Evolutionary conservation across 2,797 vertebrate species (phyloP).

Genomic region (Ambastaia sidthimunki): DNA sequence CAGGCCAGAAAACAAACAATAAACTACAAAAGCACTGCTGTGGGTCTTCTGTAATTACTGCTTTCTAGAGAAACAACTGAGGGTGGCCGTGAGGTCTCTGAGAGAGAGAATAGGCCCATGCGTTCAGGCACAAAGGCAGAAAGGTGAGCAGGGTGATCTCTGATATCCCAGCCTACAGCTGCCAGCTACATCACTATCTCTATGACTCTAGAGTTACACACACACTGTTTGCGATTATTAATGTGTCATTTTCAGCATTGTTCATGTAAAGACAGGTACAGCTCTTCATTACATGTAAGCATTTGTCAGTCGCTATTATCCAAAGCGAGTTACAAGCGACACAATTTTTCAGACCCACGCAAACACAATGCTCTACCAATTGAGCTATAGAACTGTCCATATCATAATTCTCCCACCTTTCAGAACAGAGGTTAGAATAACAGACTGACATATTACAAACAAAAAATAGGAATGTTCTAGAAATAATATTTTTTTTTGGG

Average conservation of each 20-base stretch:
- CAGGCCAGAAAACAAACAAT: conserved; percentile 24
- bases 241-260: conserved; percentile 17
- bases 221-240: conserved; percentile 18
- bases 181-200: conserved; percentile 55
- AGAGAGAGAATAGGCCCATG: conserved; percentile 19
- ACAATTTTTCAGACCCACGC: no score
- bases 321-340: no score
- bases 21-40: conserved; percentile 69
- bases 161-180: conserved; percentile 52
- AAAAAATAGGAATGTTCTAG: no score
- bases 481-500: not conserved
- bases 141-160: conserved; percentile 55
- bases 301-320: no score
- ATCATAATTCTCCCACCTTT: no score
- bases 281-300: no score
- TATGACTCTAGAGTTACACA: conserved; percentile 52
- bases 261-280: not conserved
- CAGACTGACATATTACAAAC: no score
- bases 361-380: no score
- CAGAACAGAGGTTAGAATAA: no score
- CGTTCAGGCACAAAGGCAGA: conserved; percentile 52
- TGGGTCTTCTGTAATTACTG: conserved; percentile 73
- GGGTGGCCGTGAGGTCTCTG: conserved; percentile 11
- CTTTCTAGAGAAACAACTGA: conserved; percentile 59
- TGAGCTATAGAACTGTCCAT: no score